phyloP scores from a whole-genome alignment of 2,888 invertebrate genomes.

The Trissolcus japonicus region DNA sequence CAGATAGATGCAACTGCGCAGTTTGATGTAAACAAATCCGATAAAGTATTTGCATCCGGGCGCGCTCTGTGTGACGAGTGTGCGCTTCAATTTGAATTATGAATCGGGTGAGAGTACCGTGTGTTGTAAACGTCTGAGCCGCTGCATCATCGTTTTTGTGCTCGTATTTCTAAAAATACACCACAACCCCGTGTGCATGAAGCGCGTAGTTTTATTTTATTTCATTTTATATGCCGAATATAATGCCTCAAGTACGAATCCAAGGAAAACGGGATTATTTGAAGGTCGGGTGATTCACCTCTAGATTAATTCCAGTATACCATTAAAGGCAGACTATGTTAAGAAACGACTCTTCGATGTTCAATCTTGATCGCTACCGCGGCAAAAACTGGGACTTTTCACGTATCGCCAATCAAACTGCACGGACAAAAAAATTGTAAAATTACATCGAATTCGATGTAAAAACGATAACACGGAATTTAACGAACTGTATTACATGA shows the following conservation, averaged over 20 bases:
- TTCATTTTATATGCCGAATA: conserved; percentile 42
- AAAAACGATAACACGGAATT: no score
- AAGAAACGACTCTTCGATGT: conserved; percentile 40
- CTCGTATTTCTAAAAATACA: conserved; percentile 49
- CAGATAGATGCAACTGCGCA: conserved; percentile 37
- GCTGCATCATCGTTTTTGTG: conserved; percentile 32
- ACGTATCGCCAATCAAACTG: conserved; percentile 14
- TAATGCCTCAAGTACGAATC: conserved; percentile 52
- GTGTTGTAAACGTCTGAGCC: conserved; percentile 28
- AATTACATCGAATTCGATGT: no score
- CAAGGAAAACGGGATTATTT: conserved; percentile 57
- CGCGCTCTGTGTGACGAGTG: conserved; percentile 15
- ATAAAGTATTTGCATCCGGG: conserved; percentile 29
- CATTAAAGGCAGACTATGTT: conserved; percentile 42
- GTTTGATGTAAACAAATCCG: conserved; percentile 27
- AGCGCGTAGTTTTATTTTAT: conserved; percentile 19
- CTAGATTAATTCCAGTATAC: conserved; percentile 53
- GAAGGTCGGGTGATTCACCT: conserved; percentile 56
- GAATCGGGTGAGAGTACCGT: background rate
- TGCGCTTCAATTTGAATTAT: conserved; percentile 40
- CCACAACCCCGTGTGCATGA: conserved; percentile 21
- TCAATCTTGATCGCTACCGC: conserved; percentile 33
- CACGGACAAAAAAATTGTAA: no score
- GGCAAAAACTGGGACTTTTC: conserved; percentile 40
- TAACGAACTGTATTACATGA: no score